These are phyloP conservation scores for Idaea dimidiata DNA, from an alignment of 2,888 invertebrate genomes.

Conservation along the genomic window DNA sequence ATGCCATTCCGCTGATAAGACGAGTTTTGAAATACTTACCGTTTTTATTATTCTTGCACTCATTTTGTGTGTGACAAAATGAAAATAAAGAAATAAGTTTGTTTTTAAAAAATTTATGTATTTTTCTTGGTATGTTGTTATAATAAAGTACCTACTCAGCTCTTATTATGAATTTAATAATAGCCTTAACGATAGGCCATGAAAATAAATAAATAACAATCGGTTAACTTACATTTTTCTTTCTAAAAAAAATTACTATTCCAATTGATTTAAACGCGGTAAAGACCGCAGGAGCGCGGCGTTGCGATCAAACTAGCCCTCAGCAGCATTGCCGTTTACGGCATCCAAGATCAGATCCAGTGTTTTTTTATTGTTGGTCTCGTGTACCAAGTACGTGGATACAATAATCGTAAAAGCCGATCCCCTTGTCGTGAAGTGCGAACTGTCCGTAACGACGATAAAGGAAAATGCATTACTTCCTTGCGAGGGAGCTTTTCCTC, in stretches of 20 bases:
- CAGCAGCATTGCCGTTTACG: constrained; percentile 39
- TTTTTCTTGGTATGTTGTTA: background rate
- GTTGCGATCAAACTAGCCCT: constrained; percentile 23
- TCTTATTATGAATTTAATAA: background rate
- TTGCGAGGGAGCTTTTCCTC: constrained; percentile 62
- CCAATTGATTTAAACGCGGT: constrained; percentile 12
- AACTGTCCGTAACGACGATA: constrained; percentile 74
- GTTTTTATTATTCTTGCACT: constrained; percentile 47
- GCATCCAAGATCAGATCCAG: constrained; percentile 49
- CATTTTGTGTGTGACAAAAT: constrained; percentile 20
- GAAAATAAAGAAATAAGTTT: background rate
- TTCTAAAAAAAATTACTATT: background rate
- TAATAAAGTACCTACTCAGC: background rate
- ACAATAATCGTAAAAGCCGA: constrained; percentile 77
- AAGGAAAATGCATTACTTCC: constrained; percentile 80
- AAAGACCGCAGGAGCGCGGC: constrained; percentile 19
- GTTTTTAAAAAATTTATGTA: background rate
- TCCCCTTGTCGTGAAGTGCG: constrained; percentile 68
- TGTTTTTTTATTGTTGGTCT: constrained; percentile 58
- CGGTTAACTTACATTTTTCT: too few species aligned
- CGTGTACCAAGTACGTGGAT: constrained; percentile 62
- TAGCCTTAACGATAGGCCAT: background rate
- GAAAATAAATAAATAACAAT: background rate
- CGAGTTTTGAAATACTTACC: constrained; percentile 48
- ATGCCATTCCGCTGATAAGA: constrained; percentile 52